Evolutionary conservation across 2,113 vertebrate species (phyloP).

Genomic region (Ptilorrhoa leucosticta): DNA sequence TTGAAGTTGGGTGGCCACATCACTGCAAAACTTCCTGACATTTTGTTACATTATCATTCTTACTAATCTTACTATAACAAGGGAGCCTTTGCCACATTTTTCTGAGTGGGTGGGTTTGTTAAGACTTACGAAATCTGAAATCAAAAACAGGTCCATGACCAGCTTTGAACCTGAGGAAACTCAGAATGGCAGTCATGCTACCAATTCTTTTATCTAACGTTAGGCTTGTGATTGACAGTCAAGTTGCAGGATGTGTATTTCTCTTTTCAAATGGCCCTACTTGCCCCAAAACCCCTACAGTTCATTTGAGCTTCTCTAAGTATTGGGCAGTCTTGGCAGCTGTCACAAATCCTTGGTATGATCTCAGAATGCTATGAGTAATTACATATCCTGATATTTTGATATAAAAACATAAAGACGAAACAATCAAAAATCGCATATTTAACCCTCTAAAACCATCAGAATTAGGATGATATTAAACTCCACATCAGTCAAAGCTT

Average conservation of each 20-base stretch:
- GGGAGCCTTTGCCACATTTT: background rate
- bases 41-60: background rate
- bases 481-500: background rate
- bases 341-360: background rate
- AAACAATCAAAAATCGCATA: background rate
- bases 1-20: background rate
- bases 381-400: background rate
- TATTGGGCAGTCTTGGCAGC: background rate
- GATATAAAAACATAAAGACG: background rate
- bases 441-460: background rate
- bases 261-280: background rate
- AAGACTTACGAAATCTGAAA: background rate
- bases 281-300: background rate
- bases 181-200: background rate
- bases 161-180: background rate
- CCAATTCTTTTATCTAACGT: background rate
- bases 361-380: background rate
- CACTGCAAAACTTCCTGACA: background rate
- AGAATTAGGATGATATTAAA: background rate
- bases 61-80: background rate
- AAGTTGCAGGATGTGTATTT: background rate
- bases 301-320: background rate
- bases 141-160: background rate
- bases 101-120: background rate
- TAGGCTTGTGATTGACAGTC: background rate